phyloP scores from a whole-genome alignment of 2,797 vertebrate species.

The Alcedo atthis region DNA sequence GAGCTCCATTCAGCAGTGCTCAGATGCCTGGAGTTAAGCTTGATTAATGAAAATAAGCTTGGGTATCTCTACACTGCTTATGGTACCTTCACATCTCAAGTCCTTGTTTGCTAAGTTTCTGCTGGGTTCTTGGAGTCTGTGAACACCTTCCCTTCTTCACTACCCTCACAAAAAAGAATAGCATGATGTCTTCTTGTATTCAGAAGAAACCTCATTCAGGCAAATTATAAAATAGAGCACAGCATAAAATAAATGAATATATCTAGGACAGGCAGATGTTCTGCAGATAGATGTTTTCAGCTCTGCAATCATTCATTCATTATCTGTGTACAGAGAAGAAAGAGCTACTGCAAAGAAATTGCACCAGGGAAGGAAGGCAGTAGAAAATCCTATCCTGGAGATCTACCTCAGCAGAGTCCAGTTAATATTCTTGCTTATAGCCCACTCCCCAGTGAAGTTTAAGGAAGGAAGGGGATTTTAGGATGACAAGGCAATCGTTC shows the following conservation, averaged over 20 bases:
- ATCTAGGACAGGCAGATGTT: neutral
- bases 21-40: neutral
- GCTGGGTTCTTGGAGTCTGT: neutral
- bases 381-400: neutral
- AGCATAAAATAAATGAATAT: neutral
- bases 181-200: neutral
- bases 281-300: neutral
- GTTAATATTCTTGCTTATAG: neutral
- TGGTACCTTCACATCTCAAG: neutral
- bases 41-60: neutral
- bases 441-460: neutral
- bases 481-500: constrained; percentile 52
- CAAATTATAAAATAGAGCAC: neutral
- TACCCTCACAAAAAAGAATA: neutral
- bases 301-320: neutral
- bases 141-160: neutral
- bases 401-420: neutral
- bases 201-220: neutral
- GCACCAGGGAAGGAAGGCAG: neutral
- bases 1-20: neutral
- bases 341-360: neutral
- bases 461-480: constrained; percentile 29
- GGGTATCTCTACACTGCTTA: neutral
- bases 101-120: neutral
- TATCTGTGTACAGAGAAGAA: neutral